Conservation (phyloP, 2,888 invertebrate genomes). For the Cephus runcator region DNA sequence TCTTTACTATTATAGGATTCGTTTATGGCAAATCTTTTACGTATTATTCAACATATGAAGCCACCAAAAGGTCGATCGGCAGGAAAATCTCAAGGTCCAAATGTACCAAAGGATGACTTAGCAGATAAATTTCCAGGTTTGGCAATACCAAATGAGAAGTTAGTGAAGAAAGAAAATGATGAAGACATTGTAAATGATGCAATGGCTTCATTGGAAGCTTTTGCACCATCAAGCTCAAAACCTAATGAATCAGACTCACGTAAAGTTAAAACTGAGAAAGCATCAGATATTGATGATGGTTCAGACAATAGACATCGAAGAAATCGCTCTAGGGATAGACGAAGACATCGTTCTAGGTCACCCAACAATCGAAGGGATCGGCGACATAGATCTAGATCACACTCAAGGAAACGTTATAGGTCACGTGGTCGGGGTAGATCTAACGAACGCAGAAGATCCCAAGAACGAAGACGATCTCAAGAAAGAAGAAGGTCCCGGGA, state of each 20-base stretch:
- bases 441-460: slow-evolving; percentile 53
- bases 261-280: slow-evolving; percentile 43
- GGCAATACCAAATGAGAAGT: slow-evolving; percentile 79
- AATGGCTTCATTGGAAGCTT: slow-evolving; percentile 86
- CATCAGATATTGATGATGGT: slow-evolving; percentile 43
- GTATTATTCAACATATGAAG: slow-evolving; percentile 96
- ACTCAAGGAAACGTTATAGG: slow-evolving; percentile 38
- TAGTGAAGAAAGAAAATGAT: slow-evolving; percentile 58
- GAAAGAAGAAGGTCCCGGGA: slow-evolving; percentile 35
- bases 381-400: slow-evolving; percentile 32
- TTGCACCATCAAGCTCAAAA: slow-evolving; percentile 75
- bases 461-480: slow-evolving; percentile 38
- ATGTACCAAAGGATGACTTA: slow-evolving; percentile 69
- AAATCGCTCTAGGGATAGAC: slow-evolving; percentile 41
- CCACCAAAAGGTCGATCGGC: slow-evolving; percentile 63
- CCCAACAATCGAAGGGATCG: slow-evolving; percentile 35
- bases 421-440: slow-evolving; percentile 57
- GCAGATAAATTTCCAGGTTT: slow-evolving; percentile 82
- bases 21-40: slow-evolving; percentile 89
- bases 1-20: slow-evolving; percentile 75
- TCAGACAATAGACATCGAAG: slow-evolving; percentile 51
- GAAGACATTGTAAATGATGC: slow-evolving; percentile 78
- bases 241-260: slow-evolving; percentile 32
- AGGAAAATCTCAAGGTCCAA: slow-evolving; percentile 44
- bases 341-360: slow-evolving; percentile 23